Base-by-base conservation (phyloP, 2,888 invertebrate genomes). In the Gastrophysa polygoni region DNA sequence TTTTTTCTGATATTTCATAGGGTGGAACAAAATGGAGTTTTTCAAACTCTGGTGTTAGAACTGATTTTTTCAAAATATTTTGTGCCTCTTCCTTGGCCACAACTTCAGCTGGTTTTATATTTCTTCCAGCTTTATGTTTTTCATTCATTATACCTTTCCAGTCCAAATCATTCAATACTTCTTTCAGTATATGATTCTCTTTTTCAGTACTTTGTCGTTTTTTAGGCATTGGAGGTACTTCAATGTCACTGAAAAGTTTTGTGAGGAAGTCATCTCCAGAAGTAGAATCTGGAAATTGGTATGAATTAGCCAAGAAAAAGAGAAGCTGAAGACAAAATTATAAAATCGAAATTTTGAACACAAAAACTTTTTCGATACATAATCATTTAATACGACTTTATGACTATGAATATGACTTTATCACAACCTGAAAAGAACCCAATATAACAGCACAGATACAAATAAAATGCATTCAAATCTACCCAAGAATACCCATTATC, bases 31-130 rank as follows among this genome's bases (percentile, higher is more conserved):
- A 70, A 61, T 87, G 84, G 51, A 88, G 80, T 71, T 88, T 85
- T 72, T 91, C 91, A 71, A 90, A 86, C 1, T 88, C 90, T 1
- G 89, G 86, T 51, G 85, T 84, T 60, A 91, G 77, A 10, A 84
- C 78, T 46, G 89, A 87, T 64, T 87, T 89, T 70, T 87, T 79
- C 80, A 91, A 82, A 63, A 88, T 80, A 67, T 88, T 83, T 3
- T 86, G 85, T 43, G 84, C 78, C 71, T 87, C 82, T 1, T 83
- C 28, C 14, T 51, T 81, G 14, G 43, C 52, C 1, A 16, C 18
- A 7, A 16, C 18, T 2, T 75, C 73, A 1, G 43, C 8, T 34
- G 43, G 16, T 20, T 28, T 43, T 29, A 48, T 28, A 2, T 85
- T 82, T 4, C 83, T 71, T 6, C 81, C 79, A 0, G 84, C 81